These are phyloP conservation scores for Bombus impatiens DNA, from an alignment of 1,140 invertebrate genomes.

Conservation along the genomic window DNA sequence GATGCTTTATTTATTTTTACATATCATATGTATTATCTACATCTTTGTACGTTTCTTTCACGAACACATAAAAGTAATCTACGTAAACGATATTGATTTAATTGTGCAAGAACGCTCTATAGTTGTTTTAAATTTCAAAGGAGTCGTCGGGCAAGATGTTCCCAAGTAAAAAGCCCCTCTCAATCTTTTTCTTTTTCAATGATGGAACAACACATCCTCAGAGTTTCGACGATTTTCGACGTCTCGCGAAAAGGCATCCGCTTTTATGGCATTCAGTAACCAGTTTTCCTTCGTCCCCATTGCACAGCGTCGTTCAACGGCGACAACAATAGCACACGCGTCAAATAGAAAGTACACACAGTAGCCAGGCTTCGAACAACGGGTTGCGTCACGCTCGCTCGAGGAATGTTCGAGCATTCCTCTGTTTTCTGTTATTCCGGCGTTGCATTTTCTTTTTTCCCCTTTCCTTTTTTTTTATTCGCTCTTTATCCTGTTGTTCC, in stretches of 20 bases:
- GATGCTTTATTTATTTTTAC: too few species aligned
- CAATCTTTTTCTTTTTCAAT: too few species aligned
- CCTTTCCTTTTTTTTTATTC: neutral
- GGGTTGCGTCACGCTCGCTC: conserved; percentile 2
- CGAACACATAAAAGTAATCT: too few species aligned
- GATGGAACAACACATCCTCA: too few species aligned
- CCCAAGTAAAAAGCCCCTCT: too few species aligned
- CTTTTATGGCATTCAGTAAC: conserved; percentile 16
- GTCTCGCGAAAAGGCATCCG: conserved; percentile 21
- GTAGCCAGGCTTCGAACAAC: neutral
- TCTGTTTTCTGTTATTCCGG: neutral
- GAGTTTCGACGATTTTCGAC: neutral
- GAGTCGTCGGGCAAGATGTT: too few species aligned
- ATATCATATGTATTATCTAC: too few species aligned
- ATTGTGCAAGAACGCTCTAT: too few species aligned
- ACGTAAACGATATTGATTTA: too few species aligned
- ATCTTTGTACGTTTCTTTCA: too few species aligned
- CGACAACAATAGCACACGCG: conserved; percentile 7
- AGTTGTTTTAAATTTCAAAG: too few species aligned
- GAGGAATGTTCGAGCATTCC: conserved; percentile 10
- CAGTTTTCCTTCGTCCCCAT: conserved; percentile 21
- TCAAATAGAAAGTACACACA: conserved; percentile 12
- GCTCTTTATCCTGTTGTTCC: neutral
- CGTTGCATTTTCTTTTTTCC: neutral
- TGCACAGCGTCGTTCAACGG: neutral